Conservation (phyloP, 2,113 vertebrate species). For the Eudyptes chrysolophus region DNA sequence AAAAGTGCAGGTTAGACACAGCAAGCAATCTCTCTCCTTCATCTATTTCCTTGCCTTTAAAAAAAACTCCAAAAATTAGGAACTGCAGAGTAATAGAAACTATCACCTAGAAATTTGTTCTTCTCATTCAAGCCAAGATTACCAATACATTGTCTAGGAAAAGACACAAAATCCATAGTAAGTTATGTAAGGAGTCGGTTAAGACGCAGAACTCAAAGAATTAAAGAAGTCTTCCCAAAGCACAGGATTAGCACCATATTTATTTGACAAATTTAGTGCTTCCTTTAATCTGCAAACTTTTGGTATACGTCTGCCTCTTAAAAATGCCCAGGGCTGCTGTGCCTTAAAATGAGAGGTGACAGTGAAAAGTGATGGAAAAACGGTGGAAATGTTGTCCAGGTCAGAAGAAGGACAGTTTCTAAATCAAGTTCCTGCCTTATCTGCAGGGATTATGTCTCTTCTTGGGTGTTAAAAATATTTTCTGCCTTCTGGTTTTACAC, state of each 20-base stretch:
- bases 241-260: not conserved
- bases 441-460: not conserved
- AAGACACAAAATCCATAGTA: not conserved
- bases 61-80: not conserved
- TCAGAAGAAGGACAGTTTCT: not conserved
- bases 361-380: not conserved
- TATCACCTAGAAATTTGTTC: not conserved
- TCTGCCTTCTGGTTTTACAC: not conserved
- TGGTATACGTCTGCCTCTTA: not conserved
- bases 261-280: not conserved
- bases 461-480: not conserved
- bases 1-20: not conserved
- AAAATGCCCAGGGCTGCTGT: not conserved
- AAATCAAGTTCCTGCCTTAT: not conserved
- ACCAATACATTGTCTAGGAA: not conserved
- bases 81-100: not conserved
- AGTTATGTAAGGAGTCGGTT: not conserved
- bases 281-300: not conserved
- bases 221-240: not conserved
- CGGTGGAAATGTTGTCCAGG: not conserved
- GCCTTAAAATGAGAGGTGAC: not conserved
- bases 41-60: not conserved
- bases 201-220: not conserved
- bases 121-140: not conserved
- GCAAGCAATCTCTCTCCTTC: not conserved